Percentiles rank a stretch among this genome's conserved stretches.
These are phyloP conservation scores for Drosophila cardini DNA, from an alignment of 1,140 invertebrate genomes.

Conservation along the genomic window DNA sequence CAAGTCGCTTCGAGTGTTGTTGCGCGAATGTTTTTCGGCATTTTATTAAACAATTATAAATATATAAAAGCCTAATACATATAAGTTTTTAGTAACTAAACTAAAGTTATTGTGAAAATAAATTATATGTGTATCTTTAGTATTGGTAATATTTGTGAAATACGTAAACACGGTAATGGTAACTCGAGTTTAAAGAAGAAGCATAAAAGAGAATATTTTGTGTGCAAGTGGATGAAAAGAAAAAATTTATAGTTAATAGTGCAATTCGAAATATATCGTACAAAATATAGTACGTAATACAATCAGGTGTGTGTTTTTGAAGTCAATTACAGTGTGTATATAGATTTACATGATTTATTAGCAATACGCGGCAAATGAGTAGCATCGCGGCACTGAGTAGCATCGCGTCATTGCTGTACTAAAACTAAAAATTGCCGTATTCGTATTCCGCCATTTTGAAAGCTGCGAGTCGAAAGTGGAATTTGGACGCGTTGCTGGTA, in stretches of 20 bases:
- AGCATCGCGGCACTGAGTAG: slow-evolving; percentile 65
- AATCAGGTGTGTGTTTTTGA: slow-evolving; percentile 57
- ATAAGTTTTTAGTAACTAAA: neutral
- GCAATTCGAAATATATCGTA: slow-evolving; percentile 52
- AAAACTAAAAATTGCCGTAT: slow-evolving; percentile 82
- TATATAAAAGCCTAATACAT: neutral
- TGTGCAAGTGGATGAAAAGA: slow-evolving; percentile 59
- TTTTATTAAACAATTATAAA: slow-evolving; percentile 17
- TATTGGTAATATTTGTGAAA: slow-evolving; percentile 31
- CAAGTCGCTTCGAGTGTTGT: slow-evolving; percentile 30
- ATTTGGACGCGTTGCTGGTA: slow-evolving; percentile 84
- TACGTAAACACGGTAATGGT: slow-evolving; percentile 40
- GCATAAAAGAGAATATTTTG: slow-evolving; percentile 60
- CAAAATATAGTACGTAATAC: slow-evolving; percentile 43
- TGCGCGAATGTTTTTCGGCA: slow-evolving; percentile 38
- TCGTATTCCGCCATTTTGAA: slow-evolving; percentile 85
- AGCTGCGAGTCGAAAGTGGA: slow-evolving; percentile 81
- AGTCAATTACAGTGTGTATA: slow-evolving; percentile 17
- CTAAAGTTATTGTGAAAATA: slow-evolving; percentile 2
- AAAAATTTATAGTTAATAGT: slow-evolving; percentile 52
- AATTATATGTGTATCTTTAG: neutral
- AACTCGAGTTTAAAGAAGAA: slow-evolving; percentile 36
- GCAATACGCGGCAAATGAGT: slow-evolving; percentile 60
- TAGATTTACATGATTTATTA: slow-evolving; percentile 26
- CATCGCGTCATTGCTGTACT: slow-evolving; percentile 84